Conservation (phyloP, 2,113 vertebrate species). For the Numenius arquata region DNA sequence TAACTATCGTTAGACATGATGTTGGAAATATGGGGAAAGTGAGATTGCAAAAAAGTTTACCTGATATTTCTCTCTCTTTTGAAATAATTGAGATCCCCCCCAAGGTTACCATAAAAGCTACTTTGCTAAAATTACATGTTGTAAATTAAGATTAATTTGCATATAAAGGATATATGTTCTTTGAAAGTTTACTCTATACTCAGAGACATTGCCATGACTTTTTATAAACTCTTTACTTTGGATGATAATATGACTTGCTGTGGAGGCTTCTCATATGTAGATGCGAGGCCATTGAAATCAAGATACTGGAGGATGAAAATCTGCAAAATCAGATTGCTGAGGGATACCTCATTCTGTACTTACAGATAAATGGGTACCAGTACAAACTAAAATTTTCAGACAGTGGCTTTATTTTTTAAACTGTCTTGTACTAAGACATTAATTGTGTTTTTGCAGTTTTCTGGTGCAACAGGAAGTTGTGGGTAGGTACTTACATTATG, state of each 20-base stretch:
- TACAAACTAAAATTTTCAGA: background rate
- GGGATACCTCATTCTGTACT: background rate
- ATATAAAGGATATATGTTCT: background rate
- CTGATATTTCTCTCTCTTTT: background rate
- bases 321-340: background rate
- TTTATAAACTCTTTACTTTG: background rate
- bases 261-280: background rate
- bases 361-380: background rate
- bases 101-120: fast-evolving
- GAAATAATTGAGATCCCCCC: background rate
- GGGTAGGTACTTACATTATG: background rate
- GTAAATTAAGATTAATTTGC: background rate
- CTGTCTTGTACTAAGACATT: background rate
- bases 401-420: background rate
- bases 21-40: background rate
- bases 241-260: background rate
- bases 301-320: background rate
- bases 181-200: background rate
- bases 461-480: background rate
- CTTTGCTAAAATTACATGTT: background rate
- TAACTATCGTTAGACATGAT: background rate
- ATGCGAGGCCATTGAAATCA: background rate
- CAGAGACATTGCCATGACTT: background rate
- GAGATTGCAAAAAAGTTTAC: background rate
- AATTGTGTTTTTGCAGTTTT: background rate